Percentiles rank a stretch among this genome's conserved stretches.
Evolutionary conservation across 1,140 invertebrate genomes (phyloP).

Genomic region (Orchestia grillus): DNA sequence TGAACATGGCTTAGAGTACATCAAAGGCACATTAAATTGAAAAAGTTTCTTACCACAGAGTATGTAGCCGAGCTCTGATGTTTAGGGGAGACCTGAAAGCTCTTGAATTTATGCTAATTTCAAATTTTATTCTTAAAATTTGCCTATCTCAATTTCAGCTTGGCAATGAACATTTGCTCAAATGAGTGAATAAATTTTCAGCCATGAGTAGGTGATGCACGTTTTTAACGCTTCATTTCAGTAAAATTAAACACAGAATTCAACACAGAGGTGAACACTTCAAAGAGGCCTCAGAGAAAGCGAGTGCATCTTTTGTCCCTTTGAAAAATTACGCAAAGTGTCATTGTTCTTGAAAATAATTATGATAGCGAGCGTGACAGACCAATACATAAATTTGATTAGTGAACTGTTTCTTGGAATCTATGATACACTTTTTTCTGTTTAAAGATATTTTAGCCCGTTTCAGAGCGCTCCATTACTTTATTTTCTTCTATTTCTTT

Average conservation of each 20-base stretch:
- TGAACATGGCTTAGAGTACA: no score
- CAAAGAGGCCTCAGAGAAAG: background rate
- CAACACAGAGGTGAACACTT: background rate
- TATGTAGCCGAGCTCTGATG: background rate
- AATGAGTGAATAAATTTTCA: background rate
- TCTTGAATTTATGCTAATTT: background rate
- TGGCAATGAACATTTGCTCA: background rate
- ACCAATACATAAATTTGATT: background rate
- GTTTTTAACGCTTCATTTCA: background rate
- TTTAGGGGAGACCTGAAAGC: background rate
- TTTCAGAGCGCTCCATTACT: background rate
- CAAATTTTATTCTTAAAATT: background rate
- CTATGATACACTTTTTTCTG: no score
- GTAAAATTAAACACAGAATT: background rate
- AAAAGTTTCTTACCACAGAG: no score
- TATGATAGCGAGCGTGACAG: background rate
- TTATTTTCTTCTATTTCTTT: background rate
- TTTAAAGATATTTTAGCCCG: background rate
- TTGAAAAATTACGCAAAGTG: background rate
- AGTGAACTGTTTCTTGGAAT: background rate
- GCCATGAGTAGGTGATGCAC: background rate
- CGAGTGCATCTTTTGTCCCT: background rate
- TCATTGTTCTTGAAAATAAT: background rate
- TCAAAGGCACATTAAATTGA: no score
- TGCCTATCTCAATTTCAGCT: background rate